Percentiles rank a stretch among this genome's conserved stretches.
These are phyloP conservation scores for Steinernema carpocapsae DNA, from an alignment of 2,888 invertebrate genomes.

Conservation along the genomic window DNA sequence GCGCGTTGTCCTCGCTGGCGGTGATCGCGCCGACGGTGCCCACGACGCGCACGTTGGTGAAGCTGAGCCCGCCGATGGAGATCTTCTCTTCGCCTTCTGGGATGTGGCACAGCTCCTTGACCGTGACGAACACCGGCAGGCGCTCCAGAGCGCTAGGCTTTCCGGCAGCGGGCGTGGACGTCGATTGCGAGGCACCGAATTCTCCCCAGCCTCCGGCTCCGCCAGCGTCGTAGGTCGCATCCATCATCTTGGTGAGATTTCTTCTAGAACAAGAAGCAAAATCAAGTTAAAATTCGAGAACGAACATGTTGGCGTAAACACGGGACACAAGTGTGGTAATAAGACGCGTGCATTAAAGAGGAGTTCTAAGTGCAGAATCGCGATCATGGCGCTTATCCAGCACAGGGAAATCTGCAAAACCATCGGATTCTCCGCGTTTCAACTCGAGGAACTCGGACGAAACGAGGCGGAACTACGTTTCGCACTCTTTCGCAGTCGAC, in stretches of 20 bases:
- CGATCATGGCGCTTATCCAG: too few species aligned
- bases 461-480: too few species aligned
- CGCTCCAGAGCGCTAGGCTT: constrained; percentile 21
- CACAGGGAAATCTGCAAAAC: too few species aligned
- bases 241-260: not conserved
- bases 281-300: not conserved
- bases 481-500: too few species aligned
- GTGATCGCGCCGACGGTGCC: not conserved
- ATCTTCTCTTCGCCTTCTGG: constrained; percentile 4
- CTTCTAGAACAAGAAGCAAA: not conserved
- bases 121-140: constrained; percentile 10
- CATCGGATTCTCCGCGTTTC: too few species aligned
- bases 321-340: not conserved
- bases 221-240: constrained; percentile 13
- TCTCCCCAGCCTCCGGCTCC: constrained; percentile 12
- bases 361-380: too few species aligned
- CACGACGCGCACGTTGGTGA: constrained; percentile 21
- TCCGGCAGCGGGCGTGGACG: not conserved
- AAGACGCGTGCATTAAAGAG: not conserved
- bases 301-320: not conserved
- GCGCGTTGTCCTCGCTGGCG: not conserved
- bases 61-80: not conserved
- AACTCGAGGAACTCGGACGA: too few species aligned
- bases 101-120: not conserved
- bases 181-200: not conserved